These are phyloP conservation scores for Cerastis rubricosa DNA, from an alignment of 2,888 invertebrate genomes.

Conservation along the genomic window DNA sequence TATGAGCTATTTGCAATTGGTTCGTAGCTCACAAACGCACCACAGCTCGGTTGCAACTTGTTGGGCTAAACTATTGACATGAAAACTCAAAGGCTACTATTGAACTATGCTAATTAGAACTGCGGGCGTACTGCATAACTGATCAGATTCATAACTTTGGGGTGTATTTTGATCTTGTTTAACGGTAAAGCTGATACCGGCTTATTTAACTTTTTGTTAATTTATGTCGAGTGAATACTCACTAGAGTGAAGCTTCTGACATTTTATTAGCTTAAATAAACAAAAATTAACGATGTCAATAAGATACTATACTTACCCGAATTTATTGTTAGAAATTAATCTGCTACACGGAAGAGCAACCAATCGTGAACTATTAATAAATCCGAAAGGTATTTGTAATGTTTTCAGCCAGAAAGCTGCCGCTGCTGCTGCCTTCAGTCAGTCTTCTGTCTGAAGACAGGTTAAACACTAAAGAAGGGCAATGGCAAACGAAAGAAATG, in stretches of 20 bases:
- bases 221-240: no score
- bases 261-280: not conserved
- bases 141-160: not conserved
- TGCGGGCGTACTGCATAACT: not conserved
- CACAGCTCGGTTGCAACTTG: not conserved
- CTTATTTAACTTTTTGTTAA: not conserved
- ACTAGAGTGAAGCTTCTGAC: not conserved
- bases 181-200: not conserved
- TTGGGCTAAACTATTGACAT: not conserved
- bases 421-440: no score
- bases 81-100: slow-evolving; percentile 7
- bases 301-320: not conserved
- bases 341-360: not conserved
- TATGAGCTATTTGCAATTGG: slow-evolving; percentile 24
- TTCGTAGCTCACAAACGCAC: not conserved
- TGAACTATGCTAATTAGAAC: not conserved
- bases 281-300: not conserved
- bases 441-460: no score
- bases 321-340: not conserved
- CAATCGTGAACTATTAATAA: not conserved
- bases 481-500: no score
- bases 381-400: not conserved
- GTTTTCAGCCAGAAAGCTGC: not conserved
- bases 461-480: no score
- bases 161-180: not conserved